A percentile compares a stretch with the other conserved stretches of the same genome.
These are phyloP conservation scores for Resseliella maxima DNA, from an alignment of 2,888 invertebrate genomes.

Conservation along the genomic window DNA sequence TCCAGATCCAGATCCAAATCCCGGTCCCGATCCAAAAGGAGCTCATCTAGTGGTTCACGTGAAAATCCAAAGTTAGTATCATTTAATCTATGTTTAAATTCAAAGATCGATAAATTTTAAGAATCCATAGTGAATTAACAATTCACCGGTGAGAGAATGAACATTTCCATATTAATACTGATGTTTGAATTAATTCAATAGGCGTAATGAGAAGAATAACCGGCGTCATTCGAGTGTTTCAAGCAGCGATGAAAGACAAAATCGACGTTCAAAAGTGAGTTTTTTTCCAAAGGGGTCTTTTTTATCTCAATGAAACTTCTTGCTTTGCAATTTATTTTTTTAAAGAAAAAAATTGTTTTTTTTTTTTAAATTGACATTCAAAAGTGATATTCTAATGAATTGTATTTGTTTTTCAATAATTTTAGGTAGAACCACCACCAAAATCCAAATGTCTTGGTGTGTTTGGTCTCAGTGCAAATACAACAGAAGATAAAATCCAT, in stretches of 20 bases:
- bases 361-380: too few species aligned
- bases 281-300: not conserved
- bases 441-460: slow-evolving; percentile 92
- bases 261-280: slow-evolving; percentile 78
- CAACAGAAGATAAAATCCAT: slow-evolving; percentile 90
- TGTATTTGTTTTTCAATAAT: not conserved
- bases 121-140: not conserved
- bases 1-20: not conserved
- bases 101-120: not conserved
- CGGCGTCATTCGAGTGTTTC: slow-evolving; percentile 1
- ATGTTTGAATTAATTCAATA: not conserved
- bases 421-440: slow-evolving; percentile 81
- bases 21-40: not conserved
- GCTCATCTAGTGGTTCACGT: not conserved
- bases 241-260: slow-evolving; percentile 71
- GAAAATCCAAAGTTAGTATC: not conserved
- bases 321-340: not conserved
- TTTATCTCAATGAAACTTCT: too few species aligned
- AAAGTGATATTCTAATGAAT: too few species aligned
- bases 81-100: not conserved
- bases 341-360: slow-evolving; percentile 15
- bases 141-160: too few species aligned
- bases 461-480: slow-evolving; percentile 93
- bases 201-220: not conserved
- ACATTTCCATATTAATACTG: too few species aligned